Conservation (phyloP, 2,113 vertebrate genomes). For the Saiga tatarica region DNA sequence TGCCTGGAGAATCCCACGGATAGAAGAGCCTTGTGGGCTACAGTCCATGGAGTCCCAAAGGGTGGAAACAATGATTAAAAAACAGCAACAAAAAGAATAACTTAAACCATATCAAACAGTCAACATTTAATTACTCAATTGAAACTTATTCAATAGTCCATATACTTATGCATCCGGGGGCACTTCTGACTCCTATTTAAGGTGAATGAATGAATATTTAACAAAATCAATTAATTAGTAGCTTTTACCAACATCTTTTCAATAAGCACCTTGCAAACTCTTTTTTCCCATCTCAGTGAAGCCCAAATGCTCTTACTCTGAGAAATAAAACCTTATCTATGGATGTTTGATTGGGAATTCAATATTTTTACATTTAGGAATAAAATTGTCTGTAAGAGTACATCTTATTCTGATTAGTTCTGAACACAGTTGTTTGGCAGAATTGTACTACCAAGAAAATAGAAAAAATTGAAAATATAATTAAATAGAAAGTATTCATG, state of each 20-base stretch:
- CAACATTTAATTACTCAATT: neutral
- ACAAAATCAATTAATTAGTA: neutral
- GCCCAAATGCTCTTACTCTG: neutral
- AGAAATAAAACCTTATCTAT: neutral
- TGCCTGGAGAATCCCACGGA: neutral
- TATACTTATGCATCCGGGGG: neutral
- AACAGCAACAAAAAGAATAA: neutral
- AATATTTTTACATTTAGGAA: neutral
- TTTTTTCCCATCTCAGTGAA: neutral
- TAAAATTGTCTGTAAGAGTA: neutral
- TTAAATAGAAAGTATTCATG: neutral
- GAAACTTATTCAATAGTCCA: neutral
- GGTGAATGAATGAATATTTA: neutral
- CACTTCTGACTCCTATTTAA: constrained; percentile 4
- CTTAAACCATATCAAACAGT: neutral
- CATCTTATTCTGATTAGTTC: neutral
- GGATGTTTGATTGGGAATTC: neutral
- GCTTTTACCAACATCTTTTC: neutral
- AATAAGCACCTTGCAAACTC: neutral
- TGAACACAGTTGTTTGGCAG: neutral
- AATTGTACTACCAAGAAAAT: neutral
- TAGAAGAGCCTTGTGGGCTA: neutral
- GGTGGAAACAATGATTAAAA: neutral
- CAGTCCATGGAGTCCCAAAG: neutral
- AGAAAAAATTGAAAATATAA: neutral